phyloP scores from a whole-genome alignment of 35 echinoderm and acorn worm genomes.

The Ophiothrix spiculata region DNA sequence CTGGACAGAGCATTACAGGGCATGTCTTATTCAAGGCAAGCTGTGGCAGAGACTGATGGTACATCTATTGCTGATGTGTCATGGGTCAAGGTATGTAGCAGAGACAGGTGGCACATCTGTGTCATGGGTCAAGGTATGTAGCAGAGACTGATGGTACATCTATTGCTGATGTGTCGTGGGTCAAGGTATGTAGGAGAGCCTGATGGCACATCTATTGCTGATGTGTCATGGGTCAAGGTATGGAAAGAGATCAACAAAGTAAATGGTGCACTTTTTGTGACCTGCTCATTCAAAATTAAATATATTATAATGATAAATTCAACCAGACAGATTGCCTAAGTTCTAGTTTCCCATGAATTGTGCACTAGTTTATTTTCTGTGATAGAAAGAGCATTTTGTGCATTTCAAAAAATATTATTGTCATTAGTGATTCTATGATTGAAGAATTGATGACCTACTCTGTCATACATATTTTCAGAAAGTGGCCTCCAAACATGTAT shows the following conservation, averaged over 20 bases:
- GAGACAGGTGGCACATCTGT: constrained; percentile 76
- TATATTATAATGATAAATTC: too few species aligned
- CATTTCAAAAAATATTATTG: too few species aligned
- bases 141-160: constrained; percentile 86
- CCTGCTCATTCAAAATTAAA: too few species aligned
- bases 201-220: constrained; percentile 89
- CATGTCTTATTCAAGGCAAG: constrained; percentile 74
- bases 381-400: neutral
- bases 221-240: constrained; percentile 97
- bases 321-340: too few species aligned
- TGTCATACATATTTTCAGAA: neutral
- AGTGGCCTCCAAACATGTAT: neutral
- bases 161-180: constrained; percentile 94
- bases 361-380: too few species aligned
- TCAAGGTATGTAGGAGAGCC: constrained; percentile 85
- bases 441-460: too few species aligned
- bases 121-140: constrained; percentile 90
- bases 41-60: constrained; percentile 87
- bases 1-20: constrained; percentile 85
- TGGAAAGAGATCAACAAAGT: too few species aligned
- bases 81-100: constrained; percentile 83
- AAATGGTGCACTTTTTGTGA: too few species aligned
- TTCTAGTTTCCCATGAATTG: too few species aligned
- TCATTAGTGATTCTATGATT: too few species aligned
- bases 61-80: constrained; percentile 89